phyloP scores from a whole-genome alignment of 2,797 vertebrate genomes.

The Sebastolobus alascanus region DNA sequence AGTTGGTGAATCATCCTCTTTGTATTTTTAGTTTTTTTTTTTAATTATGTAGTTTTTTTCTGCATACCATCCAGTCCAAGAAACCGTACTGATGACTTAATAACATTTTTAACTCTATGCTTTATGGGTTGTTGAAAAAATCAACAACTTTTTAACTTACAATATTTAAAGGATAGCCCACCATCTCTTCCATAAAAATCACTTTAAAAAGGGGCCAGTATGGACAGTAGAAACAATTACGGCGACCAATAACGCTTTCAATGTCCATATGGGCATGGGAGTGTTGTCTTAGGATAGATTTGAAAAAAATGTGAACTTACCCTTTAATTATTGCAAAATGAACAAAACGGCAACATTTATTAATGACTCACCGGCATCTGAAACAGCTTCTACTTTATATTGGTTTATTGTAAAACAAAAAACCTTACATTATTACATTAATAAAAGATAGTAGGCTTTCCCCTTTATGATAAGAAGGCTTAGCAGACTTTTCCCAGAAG shows the following conservation, averaged over 20 bases:
- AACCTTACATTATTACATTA: not conserved
- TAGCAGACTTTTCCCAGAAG: not conserved
- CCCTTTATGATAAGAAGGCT: not conserved
- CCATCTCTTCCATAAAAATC: not conserved
- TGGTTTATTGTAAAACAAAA: not conserved
- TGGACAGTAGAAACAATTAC: not conserved
- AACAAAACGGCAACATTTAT: not conserved
- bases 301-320: not conserved
- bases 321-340: not conserved
- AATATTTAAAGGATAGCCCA: not conserved
- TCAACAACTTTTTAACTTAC: not conserved
- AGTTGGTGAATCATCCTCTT: not conserved
- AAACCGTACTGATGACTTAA: not conserved
- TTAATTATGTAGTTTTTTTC: too few species aligned
- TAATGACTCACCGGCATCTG: not conserved
- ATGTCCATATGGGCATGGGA: not conserved
- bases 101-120: not conserved
- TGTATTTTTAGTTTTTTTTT: not conserved
- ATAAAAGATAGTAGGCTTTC: not conserved
- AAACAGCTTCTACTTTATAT: not conserved
- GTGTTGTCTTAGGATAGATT: not conserved
- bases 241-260: not conserved
- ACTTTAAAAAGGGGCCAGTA: not conserved
- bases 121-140: not conserved
- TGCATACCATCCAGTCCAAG: not conserved